Base-by-base conservation (phyloP, 2,888 invertebrate species). In the Orchesella flavescens region DNA sequence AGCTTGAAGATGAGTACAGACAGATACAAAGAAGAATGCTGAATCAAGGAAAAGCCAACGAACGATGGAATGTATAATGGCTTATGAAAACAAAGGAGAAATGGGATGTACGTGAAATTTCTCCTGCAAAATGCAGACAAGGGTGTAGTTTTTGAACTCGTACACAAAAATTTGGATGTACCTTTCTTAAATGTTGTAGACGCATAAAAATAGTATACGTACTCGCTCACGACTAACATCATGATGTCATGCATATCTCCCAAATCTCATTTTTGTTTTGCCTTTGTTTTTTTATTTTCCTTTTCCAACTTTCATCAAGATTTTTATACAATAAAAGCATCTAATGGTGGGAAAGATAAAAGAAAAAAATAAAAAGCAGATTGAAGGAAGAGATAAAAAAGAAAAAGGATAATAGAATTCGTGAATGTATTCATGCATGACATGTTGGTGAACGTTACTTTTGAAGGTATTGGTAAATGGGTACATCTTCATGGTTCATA, bases 391-490 rank as follows among this genome's bases (percentile, higher is more conserved):
- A 46, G 12, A 71, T 23, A 21, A 43, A 34, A 34, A 34, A 34
- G 34, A 19, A 24, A 21, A 55, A 44, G 43, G 12, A 4, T 34
- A 44, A 57, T 59, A 13, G 23, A 72, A 15, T 34, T n/a, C 34
- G 19, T 13, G 10, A 73, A 59, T 63, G 24, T 46, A 44, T 74
- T 74, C 74, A 74, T 63, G 61, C 74, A 61, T 74, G 59, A 61
- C 63, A 49, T 59, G 53, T 34, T 34, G 34, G 3, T 34, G 34
- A 34, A 34, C 7, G 34, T 34, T 34, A 34, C 34, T 34, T 34
- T 34, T 34, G 2, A 34, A 34, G 7, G 34, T 34, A 34, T 34
- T 34, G 34, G 7, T 34, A 34, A 2, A 34, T 34, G 7, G 34
- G 34, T 34, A 34, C 7, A 34, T 34, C 2, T 34, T 34, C 34